Conservation (phyloP, 1,140 invertebrate species). For the Cydia strobilella region DNA sequence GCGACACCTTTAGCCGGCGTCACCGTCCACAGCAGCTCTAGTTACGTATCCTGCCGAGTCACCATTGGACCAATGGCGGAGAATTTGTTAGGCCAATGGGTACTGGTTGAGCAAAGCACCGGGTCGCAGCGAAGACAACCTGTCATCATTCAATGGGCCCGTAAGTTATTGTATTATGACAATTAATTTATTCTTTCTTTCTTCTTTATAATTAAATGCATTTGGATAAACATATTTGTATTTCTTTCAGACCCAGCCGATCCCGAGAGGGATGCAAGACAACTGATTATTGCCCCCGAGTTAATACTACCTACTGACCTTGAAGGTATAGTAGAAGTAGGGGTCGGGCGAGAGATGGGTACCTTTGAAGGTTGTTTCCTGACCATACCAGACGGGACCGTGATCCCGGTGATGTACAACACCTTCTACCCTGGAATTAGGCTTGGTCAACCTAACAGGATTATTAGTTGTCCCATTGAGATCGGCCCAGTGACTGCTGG, state of each 20-base stretch:
- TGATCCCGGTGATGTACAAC: constrained; percentile 7
- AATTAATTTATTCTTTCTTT: too few relatives aligned
- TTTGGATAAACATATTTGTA: too few relatives aligned
- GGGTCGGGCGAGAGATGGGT: constrained; percentile 2
- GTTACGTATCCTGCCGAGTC: constrained; percentile 20
- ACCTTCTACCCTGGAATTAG: neutral
- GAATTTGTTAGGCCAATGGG: constrained; percentile 20
- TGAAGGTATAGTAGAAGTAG: neutral
- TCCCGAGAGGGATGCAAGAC: constrained; percentile 8
- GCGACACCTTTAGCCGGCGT: constrained; percentile 17
- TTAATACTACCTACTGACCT: neutral
- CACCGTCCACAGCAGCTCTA: constrained; percentile 6
- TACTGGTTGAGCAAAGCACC: constrained; percentile 5
- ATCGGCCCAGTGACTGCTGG: constrained; percentile 15
- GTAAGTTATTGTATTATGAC: too few relatives aligned
- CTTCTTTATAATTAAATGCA: too few relatives aligned
- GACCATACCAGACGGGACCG: constrained; percentile 1
- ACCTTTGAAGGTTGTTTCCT: constrained; percentile 15
- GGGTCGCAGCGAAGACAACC: constrained; percentile 20
- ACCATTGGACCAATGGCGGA: constrained; percentile 16
- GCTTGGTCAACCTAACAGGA: neutral
- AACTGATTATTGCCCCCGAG: constrained; percentile 17
- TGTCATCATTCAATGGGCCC: constrained; percentile 14
- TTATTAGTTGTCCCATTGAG: neutral
- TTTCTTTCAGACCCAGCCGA: neutral